Conservation (phyloP, 1,140 invertebrate species). For the Pachypsylla venusta region DNA sequence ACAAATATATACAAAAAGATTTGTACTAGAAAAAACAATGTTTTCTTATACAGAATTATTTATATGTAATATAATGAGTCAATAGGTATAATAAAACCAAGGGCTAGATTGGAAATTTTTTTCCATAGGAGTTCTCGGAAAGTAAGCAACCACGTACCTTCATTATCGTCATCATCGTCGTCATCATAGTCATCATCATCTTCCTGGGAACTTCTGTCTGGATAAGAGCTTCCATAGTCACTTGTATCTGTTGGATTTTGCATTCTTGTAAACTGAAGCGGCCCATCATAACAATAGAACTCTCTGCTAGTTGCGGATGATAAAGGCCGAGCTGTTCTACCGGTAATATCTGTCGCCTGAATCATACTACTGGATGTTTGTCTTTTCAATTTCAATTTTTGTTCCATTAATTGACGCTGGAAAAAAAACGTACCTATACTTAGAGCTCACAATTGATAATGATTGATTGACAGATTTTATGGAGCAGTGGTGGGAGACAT, state of each 20-base stretch:
- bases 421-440: too few relatives aligned
- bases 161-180: not conserved
- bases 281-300: slow-evolving; percentile 9
- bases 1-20: too few relatives aligned
- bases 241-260: not conserved
- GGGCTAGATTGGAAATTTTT: too few relatives aligned
- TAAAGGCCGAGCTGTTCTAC: not conserved
- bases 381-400: slow-evolving; percentile 1
- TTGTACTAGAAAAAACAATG: too few relatives aligned
- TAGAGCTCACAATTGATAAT: too few relatives aligned
- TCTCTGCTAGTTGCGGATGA: not conserved
- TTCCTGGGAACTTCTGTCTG: not conserved
- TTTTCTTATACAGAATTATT: too few relatives aligned
- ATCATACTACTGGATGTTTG: slow-evolving; percentile 6
- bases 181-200: not conserved
- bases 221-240: slow-evolving; percentile 4
- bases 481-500: too few relatives aligned
- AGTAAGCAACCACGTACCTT: not conserved
- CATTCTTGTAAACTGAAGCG: slow-evolving; percentile 1
- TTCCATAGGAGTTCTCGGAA: too few relatives aligned
- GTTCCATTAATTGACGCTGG: not conserved
- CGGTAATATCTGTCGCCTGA: not conserved
- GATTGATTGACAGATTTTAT: too few relatives aligned
- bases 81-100: too few relatives aligned
- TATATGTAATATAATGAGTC: too few relatives aligned